phyloP scores from a whole-genome alignment of 2,888 invertebrate species.

The Drosophila mercatorum region DNA sequence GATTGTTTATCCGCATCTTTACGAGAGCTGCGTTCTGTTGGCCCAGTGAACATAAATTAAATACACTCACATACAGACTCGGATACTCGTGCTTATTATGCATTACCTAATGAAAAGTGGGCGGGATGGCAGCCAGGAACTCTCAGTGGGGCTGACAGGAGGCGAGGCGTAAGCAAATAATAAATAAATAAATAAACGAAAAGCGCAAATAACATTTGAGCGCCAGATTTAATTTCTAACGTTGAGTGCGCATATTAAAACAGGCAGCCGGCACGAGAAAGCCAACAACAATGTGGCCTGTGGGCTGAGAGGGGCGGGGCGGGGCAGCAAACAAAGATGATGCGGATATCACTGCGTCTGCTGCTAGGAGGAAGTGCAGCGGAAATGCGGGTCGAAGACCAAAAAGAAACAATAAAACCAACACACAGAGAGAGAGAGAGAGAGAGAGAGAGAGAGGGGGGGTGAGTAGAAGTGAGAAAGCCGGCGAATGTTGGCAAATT shows the following conservation, averaged over 20 bases:
- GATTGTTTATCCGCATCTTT: conserved; percentile 34
- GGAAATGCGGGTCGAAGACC: conserved; percentile 69
- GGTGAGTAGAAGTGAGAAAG: conserved; percentile 7
- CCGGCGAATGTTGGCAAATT: conserved; percentile 76
- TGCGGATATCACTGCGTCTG: conserved; percentile 73
- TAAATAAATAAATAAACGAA: conserved; percentile 82
- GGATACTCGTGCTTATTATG: conserved; percentile 66
- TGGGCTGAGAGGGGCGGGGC: conserved; percentile 30
- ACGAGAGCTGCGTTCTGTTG: conserved; percentile 27
- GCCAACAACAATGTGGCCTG: conserved; percentile 45
- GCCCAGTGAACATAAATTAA: conserved; percentile 62
- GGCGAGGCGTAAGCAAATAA: conserved; percentile 70
- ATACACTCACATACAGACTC: conserved; percentile 54
- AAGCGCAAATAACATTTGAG: conserved; percentile 82
- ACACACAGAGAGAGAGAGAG: background rate
- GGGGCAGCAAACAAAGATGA: conserved; percentile 77
- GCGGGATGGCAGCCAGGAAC: conserved; percentile 34
- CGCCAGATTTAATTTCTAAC: conserved; percentile 83
- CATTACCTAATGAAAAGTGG: conserved; percentile 80
- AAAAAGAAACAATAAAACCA: conserved; percentile 72
- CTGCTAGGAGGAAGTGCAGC: conserved; percentile 59
- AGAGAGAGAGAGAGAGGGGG: conserved; percentile 5
- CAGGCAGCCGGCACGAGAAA: conserved; percentile 41
- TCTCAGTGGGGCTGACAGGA: conserved; percentile 18
- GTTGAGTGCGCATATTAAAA: conserved; percentile 80